phyloP scores from a whole-genome alignment of 30 jellyfish, hydroid and myxozoan genomes.

The Clytia hemisphaerica region DNA sequence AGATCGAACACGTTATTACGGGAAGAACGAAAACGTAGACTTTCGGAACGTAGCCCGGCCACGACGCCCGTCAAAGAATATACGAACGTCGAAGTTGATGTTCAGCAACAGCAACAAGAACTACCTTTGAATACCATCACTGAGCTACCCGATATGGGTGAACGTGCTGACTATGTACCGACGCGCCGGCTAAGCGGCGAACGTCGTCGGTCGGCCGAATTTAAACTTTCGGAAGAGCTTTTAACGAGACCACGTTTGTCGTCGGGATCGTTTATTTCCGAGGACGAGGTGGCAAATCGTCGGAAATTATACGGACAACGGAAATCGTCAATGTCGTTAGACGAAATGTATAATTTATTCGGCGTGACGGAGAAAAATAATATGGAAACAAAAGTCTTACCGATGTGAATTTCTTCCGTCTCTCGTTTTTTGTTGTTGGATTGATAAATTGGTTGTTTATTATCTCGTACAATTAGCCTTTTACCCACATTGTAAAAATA shows the following conservation, averaged over 20 bases:
- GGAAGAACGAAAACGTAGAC: neutral
- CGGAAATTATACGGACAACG: slow-evolving; percentile 22
- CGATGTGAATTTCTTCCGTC: too few relatives aligned
- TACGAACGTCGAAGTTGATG: neutral
- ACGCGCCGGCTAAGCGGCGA: neutral
- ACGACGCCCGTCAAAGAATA: neutral
- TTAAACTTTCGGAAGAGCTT: too few relatives aligned
- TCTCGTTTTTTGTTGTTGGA: too few relatives aligned
- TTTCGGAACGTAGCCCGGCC: neutral
- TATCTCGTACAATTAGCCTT: too few relatives aligned
- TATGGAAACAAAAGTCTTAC: too few relatives aligned
- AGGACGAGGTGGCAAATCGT: neutral
- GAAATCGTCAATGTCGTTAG: neutral
- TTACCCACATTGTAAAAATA: too few relatives aligned
- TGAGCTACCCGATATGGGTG: neutral
- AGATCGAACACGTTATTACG: neutral
- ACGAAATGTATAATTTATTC: slow-evolving; percentile 5
- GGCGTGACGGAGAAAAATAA: neutral
- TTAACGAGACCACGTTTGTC: too few relatives aligned
- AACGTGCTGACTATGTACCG: neutral
- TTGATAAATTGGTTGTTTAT: too few relatives aligned
- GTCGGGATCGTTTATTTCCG: too few relatives aligned
- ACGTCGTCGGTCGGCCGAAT: neutral
- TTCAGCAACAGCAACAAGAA: neutral
- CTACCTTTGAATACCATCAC: neutral